Conservation (phyloP, 2,797 vertebrate genomes). For the Neosilurus mollespiculum region DNA sequence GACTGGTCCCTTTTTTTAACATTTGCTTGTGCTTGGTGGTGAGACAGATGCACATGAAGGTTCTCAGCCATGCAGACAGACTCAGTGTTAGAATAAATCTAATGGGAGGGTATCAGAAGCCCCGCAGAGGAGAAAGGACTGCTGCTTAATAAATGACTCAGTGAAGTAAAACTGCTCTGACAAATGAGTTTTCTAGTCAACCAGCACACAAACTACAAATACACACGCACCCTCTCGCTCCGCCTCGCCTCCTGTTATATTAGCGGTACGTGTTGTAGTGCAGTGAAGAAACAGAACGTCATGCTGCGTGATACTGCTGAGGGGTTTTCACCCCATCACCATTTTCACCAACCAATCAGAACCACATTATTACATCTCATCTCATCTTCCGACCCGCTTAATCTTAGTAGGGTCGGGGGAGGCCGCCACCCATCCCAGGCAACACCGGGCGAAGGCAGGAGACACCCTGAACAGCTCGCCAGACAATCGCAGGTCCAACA, state of each 20-base stretch:
- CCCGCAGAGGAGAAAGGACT: slow-evolving; percentile 14
- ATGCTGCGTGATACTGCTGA: neutral
- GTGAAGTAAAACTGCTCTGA: slow-evolving; percentile 25
- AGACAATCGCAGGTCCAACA: too few species aligned
- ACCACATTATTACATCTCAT: neutral
- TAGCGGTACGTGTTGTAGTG: neutral
- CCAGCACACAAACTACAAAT: slow-evolving; percentile 5
- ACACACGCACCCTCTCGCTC: neutral
- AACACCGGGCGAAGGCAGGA: too few species aligned
- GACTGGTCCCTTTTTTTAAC: neutral
- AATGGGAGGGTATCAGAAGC: slow-evolving; percentile 9
- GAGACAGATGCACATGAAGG: neutral
- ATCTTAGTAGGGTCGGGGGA: too few species aligned
- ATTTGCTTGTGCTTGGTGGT: neutral
- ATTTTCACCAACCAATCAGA: neutral
- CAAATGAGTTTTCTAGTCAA: slow-evolving; percentile 13
- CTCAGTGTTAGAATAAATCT: neutral
- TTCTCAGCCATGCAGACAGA: slow-evolving; percentile 17
- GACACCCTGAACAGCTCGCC: too few species aligned
- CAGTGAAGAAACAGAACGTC: neutral
- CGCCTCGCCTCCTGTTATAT: slow-evolving; percentile 6
- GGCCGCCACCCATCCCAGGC: too few species aligned
- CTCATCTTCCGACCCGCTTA: too few species aligned
- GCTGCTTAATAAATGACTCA: slow-evolving; percentile 24
- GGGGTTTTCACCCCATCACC: neutral